phyloP scores from a whole-genome alignment of 2,888 invertebrate genomes.

The Drosophila pseudotakahashii region DNA sequence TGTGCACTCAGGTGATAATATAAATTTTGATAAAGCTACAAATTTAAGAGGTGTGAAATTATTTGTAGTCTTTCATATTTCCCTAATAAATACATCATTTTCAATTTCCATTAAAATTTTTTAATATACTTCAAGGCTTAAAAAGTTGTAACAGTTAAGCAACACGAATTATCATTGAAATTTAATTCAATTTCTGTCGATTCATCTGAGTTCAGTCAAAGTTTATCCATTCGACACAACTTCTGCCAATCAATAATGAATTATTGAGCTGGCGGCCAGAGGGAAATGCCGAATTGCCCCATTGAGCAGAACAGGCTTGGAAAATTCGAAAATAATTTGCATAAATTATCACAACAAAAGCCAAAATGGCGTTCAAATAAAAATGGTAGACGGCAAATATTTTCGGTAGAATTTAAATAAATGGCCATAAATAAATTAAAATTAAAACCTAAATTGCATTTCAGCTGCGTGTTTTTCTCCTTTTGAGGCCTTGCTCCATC shows the following conservation, averaged over 20 bases:
- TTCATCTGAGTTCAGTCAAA: conserved; percentile 21
- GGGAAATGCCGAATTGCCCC: conserved; percentile 20
- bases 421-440: conserved; percentile 46
- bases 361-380: conserved; percentile 28
- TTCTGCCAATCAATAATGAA: conserved; percentile 37
- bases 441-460: conserved; percentile 61
- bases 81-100: not conserved
- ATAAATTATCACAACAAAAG: conserved; percentile 62
- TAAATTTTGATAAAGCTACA: too few species aligned
- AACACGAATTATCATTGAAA: conserved; percentile 10
- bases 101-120: not conserved
- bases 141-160: not conserved
- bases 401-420: conserved; percentile 46
- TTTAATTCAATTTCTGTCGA: conserved; percentile 29
- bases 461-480: conserved; percentile 28
- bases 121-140: not conserved
- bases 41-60: too few species aligned
- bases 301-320: conserved; percentile 30
- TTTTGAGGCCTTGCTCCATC: conserved; percentile 29
- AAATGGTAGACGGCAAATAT: conserved; percentile 33
- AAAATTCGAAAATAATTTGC: conserved; percentile 54
- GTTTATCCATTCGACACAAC: conserved; percentile 37
- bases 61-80: too few species aligned
- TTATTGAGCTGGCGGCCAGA: conserved; percentile 26
- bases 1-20: too few species aligned